A percentile compares a stretch with the other conserved stretches of the same genome.
These are phyloP conservation scores for Eupithecia exiguata DNA, from an alignment of 2,888 invertebrate species.

Conservation along the genomic window DNA sequence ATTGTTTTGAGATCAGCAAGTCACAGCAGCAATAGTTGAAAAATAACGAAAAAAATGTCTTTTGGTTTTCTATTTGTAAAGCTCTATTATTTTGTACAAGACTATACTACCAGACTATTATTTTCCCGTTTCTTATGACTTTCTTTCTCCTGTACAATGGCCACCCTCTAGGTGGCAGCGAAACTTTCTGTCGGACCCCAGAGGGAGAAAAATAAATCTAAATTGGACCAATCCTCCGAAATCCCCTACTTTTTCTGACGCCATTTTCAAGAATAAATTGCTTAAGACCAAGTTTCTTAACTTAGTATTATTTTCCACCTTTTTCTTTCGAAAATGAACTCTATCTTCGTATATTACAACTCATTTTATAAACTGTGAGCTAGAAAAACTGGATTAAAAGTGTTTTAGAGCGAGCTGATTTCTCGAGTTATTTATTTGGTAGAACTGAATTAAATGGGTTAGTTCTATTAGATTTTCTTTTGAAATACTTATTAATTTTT, in stretches of 20 bases:
- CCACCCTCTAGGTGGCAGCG: conserved; percentile 66
- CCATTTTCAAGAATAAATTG: conserved; percentile 80
- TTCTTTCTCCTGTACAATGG: conserved; percentile 34
- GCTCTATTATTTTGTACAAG: no score
- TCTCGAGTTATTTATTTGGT: neutral
- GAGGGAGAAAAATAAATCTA: conserved; percentile 82
- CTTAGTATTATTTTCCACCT: conserved; percentile 42
- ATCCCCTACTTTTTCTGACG: conserved; percentile 80
- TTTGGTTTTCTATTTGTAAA: no score
- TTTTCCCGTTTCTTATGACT: conserved; percentile 19
- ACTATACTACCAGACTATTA: no score
- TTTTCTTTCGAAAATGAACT: conserved; percentile 44
- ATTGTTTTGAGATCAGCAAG: no score
- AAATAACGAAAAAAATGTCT: no score
- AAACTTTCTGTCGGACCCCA: conserved; percentile 67
- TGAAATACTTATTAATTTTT: neutral
- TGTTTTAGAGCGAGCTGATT: neutral
- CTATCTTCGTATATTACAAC: conserved; percentile 22
- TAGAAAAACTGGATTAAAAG: neutral
- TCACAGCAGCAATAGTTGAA: no score
- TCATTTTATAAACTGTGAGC: conserved; percentile 30
- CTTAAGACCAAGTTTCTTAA: conserved; percentile 71
- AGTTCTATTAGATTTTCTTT: neutral
- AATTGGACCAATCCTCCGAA: conserved; percentile 81
- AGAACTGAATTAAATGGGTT: neutral